Evolutionary conservation across 2,113 vertebrate species (phyloP).

Genomic region (Muntiacus muntjak): DNA sequence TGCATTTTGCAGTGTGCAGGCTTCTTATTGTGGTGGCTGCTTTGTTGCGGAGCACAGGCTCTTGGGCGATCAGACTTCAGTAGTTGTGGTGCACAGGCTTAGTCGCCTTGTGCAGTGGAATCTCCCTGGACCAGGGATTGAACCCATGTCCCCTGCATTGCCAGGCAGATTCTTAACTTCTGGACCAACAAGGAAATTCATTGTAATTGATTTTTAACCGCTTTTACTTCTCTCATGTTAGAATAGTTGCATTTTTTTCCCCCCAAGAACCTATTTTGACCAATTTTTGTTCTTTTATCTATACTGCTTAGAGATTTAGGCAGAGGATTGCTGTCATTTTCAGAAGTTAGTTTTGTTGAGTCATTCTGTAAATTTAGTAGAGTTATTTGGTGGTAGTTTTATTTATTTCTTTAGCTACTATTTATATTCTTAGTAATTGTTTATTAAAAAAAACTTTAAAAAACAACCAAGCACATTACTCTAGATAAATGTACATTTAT

Average conservation of each 20-base stretch:
- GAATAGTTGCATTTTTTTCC: neutral
- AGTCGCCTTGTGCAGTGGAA: neutral
- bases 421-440: neutral
- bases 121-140: neutral
- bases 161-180: neutral
- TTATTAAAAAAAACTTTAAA: neutral
- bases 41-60: neutral
- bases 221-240: neutral
- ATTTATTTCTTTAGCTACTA: conserved; percentile 20
- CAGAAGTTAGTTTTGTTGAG: neutral
- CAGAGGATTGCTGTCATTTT: neutral
- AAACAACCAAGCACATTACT: neutral
- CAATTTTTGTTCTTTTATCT: neutral
- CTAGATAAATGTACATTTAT: neutral
- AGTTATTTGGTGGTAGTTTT: neutral
- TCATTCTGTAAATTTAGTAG: neutral
- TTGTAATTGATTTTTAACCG: neutral
- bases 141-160: neutral
- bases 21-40: neutral
- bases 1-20: neutral
- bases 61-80: neutral
- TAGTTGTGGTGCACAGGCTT: neutral
- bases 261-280: neutral
- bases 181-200: neutral
- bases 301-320: neutral